phyloP scores from a whole-genome alignment of 2,888 invertebrate genomes.

The Macrostomum cliftonense region DNA sequence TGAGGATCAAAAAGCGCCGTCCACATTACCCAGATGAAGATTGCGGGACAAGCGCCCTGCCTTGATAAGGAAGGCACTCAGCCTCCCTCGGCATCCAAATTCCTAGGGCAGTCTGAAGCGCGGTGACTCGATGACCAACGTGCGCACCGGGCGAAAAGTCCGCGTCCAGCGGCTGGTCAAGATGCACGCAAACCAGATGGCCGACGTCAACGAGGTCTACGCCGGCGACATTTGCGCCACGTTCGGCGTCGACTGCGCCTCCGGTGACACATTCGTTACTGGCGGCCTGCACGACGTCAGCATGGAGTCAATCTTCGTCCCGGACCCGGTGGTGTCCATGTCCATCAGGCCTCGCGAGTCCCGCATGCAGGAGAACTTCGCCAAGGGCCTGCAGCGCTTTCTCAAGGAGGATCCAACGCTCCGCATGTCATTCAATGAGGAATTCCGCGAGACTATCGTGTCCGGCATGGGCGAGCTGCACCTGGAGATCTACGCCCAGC shows the following conservation, averaged over 20 bases:
- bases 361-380: slow-evolving; percentile 59
- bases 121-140: slow-evolving; percentile 69
- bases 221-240: slow-evolving; percentile 94
- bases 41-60: no score
- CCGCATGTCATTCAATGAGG: slow-evolving; percentile 62
- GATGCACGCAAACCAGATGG: slow-evolving; percentile 87
- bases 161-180: slow-evolving; percentile 69
- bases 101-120: slow-evolving; percentile 77
- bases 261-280: slow-evolving; percentile 81
- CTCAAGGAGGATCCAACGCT: slow-evolving; percentile 70
- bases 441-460: slow-evolving; percentile 81
- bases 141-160: slow-evolving; percentile 60
- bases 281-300: slow-evolving; percentile 44
- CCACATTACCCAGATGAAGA: no score
- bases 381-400: slow-evolving; percentile 69
- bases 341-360: slow-evolving; percentile 69
- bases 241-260: slow-evolving; percentile 93
- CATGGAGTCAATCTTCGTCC: slow-evolving; percentile 74
- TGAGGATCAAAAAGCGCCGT: no score
- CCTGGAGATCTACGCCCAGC: slow-evolving; percentile 82
- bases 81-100: no score
- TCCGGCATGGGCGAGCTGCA: slow-evolving; percentile 99
- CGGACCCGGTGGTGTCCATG: slow-evolving; percentile 97
- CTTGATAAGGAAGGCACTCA: no score
- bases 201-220: slow-evolving; percentile 65